Conservation (phyloP, 2,797 vertebrate species). For the Bradypodion pumilum region DNA sequence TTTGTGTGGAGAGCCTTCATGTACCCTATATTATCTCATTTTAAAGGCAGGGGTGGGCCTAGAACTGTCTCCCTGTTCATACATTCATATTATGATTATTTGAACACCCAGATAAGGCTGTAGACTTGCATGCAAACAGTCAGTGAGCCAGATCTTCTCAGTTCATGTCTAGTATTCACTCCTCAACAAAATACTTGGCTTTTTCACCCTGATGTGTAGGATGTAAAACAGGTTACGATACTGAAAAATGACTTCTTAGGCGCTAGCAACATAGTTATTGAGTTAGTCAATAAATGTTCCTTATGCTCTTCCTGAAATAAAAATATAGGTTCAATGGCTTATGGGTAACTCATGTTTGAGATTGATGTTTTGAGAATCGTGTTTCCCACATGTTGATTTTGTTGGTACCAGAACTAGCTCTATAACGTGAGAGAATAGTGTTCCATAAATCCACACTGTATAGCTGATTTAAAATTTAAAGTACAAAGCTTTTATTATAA, state of each 20-base stretch:
- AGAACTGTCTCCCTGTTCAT: too few species aligned
- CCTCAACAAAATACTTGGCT: not conserved
- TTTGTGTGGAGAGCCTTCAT: too few species aligned
- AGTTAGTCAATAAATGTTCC: not conserved
- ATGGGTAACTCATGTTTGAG: not conserved
- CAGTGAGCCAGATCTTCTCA: not conserved
- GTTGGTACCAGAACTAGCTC: not conserved
- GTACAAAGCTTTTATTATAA: not conserved
- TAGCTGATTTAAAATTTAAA: conserved; percentile 31
- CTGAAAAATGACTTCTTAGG: not conserved
- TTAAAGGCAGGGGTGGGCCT: too few species aligned
- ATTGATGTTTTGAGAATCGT: not conserved
- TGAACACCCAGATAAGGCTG: too few species aligned
- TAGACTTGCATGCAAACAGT: too few species aligned
- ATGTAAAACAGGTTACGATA: not conserved
- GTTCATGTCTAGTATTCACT: not conserved
- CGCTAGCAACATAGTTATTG: not conserved
- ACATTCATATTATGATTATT: too few species aligned
- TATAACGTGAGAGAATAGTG: not conserved
- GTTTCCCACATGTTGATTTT: not conserved
- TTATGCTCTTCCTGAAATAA: not conserved
- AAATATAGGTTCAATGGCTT: not conserved
- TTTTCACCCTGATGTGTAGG: not conserved
- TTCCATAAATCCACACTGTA: not conserved
- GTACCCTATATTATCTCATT: too few species aligned